Conservation (phyloP, 2,888 invertebrate genomes). For the Adelognathus sp. region DNA sequence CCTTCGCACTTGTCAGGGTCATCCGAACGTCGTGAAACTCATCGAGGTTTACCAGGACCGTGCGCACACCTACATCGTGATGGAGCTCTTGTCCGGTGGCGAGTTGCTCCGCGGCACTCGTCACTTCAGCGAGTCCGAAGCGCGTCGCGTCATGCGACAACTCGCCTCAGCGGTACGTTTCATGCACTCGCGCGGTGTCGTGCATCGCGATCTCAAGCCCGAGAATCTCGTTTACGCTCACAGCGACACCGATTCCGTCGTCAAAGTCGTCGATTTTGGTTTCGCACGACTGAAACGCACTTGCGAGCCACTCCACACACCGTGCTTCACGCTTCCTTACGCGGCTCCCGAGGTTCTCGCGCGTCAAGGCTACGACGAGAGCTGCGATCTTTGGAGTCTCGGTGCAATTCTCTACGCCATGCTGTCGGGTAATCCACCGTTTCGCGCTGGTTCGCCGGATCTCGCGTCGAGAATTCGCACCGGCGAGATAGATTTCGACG, state of each 20-base stretch:
- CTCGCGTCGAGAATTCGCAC: constrained; percentile 91
- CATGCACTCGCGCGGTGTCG: constrained; percentile 92
- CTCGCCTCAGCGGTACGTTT: constrained; percentile 92
- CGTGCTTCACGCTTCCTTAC: constrained; percentile 97
- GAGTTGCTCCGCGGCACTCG: constrained; percentile 88
- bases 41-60: constrained; percentile 93
- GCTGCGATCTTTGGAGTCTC: constrained; percentile 97
- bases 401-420: constrained; percentile 96
- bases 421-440: constrained; percentile 94
- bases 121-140: constrained; percentile 89
- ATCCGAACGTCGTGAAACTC: constrained; percentile 92
- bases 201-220: constrained; percentile 97
- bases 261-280: constrained; percentile 98
- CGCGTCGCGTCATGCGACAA: constrained; percentile 91
- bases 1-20: constrained; percentile 92
- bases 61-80: constrained; percentile 93
- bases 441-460: constrained; percentile 87
- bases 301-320: constrained; percentile 87
- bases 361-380: constrained; percentile 92
- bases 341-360: constrained; percentile 96
- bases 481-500: constrained; percentile 90
- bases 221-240: constrained; percentile 89
- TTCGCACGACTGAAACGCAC: constrained; percentile 91
- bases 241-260: constrained; percentile 83
- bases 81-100: constrained; percentile 92